Conservation (phyloP, 2,797 vertebrate species). For the Pterois miles region DNA sequence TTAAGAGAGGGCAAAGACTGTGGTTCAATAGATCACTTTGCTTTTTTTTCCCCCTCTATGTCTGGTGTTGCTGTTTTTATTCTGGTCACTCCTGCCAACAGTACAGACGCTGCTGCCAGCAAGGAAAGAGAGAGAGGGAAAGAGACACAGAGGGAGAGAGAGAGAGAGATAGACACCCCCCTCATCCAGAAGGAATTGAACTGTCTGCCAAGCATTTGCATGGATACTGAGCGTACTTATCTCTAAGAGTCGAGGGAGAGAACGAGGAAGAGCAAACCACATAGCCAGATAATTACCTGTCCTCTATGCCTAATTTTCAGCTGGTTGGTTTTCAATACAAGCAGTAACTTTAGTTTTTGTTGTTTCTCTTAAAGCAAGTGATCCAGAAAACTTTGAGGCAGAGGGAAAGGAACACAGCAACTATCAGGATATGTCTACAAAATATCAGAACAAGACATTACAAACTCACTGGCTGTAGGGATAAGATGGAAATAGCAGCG, state of each 20-base stretch:
- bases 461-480: slow-evolving; percentile 34
- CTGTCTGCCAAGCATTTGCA: slow-evolving; percentile 84
- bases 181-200: slow-evolving; percentile 79
- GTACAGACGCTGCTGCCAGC: slow-evolving; percentile 81
- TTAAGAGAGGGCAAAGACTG: slow-evolving; percentile 86
- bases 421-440: slow-evolving; percentile 28
- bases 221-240: slow-evolving; percentile 76
- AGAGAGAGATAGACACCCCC: slow-evolving; percentile 57
- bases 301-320: slow-evolving; percentile 39
- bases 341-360: slow-evolving; percentile 11
- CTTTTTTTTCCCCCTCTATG: slow-evolving; percentile 81
- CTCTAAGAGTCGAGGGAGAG: slow-evolving; percentile 59
- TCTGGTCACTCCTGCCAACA: slow-evolving; percentile 91
- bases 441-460: slow-evolving; percentile 41
- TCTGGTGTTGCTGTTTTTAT: slow-evolving; percentile 89
- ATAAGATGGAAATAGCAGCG: slow-evolving; percentile 25
- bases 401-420: slow-evolving; percentile 27
- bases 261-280: slow-evolving; percentile 57
- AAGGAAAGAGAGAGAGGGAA: slow-evolving; percentile 68
- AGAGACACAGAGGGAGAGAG: slow-evolving; percentile 46
- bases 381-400: slow-evolving; percentile 28
- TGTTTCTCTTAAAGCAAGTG: slow-evolving; percentile 15
- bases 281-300: slow-evolving; percentile 58
- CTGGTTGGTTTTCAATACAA: slow-evolving; percentile 54
- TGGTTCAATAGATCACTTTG: slow-evolving; percentile 84